Evolutionary conservation across 2,888 invertebrate species (phyloP), one percentile per base, ranked within the genome.

Genomic region (Catocala sponsa): DNA sequence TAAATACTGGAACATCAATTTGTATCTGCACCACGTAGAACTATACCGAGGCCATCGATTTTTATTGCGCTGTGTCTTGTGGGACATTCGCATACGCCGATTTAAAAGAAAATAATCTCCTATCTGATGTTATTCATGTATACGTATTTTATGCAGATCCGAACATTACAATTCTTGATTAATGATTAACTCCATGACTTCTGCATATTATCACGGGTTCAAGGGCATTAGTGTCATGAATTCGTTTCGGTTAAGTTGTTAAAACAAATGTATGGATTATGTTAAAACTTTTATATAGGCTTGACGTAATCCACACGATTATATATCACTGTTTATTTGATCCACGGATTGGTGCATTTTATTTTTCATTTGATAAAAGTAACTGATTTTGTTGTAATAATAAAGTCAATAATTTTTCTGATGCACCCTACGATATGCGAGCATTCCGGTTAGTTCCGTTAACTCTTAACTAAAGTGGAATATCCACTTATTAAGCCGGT

Each of bases 1-100:
- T 89, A 88, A 81, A 85, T 80, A 79, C 79, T 80, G 78, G 74
- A 80, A 82, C 82, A 81, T 78, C 84, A 86, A 88, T 89, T 88
- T 86, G 87, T 86, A 87, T 68, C 83, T 80, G 65, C 72, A 63
- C 81, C 82, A 84, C 83, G 84, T 82, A 84, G 74, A 73, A 74
- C 59, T 78, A 76, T 75, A 74, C 74, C 70, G 61, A 70, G 65
- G 55, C 72, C 66, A 76, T 78, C 60, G 63, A 72, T 70, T 78
- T 77, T 78, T 78, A 78, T 74, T 65, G 61, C 70, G 48, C 57
- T 59, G 59, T 60, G 61, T 61, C 69, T 68, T 65, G 59, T 52
- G 58, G 60, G 58, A 68, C 59, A 63, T 71, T 68, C 56, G 56
- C 66, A 70, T 59, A 69, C 70, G 41, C 57, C 63, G 59, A 63